Percentiles rank a stretch among this genome's conserved stretches.
Evolutionary conservation across 2,888 invertebrate species (phyloP).

Genomic region (Heliconius charithonia): DNA sequence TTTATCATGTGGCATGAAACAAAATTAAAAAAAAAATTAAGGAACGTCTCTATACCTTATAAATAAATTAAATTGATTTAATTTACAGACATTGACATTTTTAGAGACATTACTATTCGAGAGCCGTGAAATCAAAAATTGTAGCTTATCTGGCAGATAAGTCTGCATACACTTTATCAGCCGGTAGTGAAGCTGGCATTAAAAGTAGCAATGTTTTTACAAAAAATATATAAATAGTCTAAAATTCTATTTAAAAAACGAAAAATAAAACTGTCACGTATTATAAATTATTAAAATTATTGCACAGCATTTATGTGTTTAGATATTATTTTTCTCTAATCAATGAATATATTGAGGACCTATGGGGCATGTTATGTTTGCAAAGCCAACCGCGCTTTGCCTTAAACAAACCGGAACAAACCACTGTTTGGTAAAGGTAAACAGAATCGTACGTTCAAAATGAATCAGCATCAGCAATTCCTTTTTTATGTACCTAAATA

Average conservation of each 20-base stretch:
- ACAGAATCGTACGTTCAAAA: conserved; percentile 7
- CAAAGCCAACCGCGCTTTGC: conserved; percentile 7
- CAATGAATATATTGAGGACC: background rate
- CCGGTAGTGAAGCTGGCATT: no score
- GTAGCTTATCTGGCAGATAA: no score
- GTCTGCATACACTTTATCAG: no score
- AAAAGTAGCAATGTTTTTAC: background rate
- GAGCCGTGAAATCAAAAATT: no score
- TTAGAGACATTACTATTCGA: no score
- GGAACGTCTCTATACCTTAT: no score
- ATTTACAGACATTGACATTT: no score
- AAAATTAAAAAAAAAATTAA: no score
- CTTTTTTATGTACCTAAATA: conserved; percentile 5
- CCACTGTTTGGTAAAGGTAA: conserved; percentile 17
- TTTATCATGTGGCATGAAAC: no score
- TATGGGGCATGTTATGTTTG: background rate
- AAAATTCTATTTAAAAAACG: background rate
- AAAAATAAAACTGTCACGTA: background rate
- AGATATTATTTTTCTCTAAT: background rate
- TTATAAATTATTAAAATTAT: no score
- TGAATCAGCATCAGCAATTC: background rate
- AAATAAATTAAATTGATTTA: no score
- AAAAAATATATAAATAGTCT: background rate
- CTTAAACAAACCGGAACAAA: conserved; percentile 20
- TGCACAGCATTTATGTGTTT: background rate